phyloP scores from a whole-genome alignment of 2,888 invertebrate species.

The Uloborus plumipes region DNA sequence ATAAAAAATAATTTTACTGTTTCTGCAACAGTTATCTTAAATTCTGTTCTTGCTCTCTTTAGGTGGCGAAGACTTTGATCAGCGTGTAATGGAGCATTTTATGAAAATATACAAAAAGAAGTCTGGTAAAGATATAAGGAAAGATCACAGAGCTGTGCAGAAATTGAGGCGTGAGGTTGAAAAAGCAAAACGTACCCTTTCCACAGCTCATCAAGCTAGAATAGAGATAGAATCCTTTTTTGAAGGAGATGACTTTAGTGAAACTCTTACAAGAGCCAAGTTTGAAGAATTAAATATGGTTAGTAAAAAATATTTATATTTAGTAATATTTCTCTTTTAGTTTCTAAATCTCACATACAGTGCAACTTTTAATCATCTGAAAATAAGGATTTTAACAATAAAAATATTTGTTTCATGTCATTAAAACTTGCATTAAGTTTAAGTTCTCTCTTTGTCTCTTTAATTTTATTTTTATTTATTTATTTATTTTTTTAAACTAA shows the following conservation, averaged over 20 bases:
- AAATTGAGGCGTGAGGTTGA: constrained; percentile 97
- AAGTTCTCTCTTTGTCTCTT: not conserved
- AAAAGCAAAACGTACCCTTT: constrained; percentile 95
- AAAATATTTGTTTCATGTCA: not conserved
- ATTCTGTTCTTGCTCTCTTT: not conserved
- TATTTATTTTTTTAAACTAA: too few relatives aligned
- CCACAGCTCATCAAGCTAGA: constrained; percentile 93
- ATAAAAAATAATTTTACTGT: too few relatives aligned
- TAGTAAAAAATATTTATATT: constrained; percentile 24
- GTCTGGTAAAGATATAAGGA: constrained; percentile 96
- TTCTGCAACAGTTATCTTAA: not conserved
- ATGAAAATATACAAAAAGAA: constrained; percentile 99
- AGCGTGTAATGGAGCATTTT: constrained; percentile 98
- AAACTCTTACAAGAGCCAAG: constrained; percentile 96
- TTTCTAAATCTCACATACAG: not conserved
- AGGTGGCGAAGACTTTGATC: constrained; percentile 98
- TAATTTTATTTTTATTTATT: too few relatives aligned
- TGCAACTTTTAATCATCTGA: not conserved
- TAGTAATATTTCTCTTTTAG: not conserved
- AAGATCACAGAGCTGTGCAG: constrained; percentile 93
- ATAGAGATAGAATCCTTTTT: constrained; percentile 99
- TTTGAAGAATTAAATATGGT: constrained; percentile 97
- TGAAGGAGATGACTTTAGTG: constrained; percentile 98
- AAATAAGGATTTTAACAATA: too few relatives aligned
- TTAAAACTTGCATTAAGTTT: not conserved